phyloP scores from a whole-genome alignment of 2,797 vertebrate genomes.

The Sebastes kiyomatsui region DNA sequence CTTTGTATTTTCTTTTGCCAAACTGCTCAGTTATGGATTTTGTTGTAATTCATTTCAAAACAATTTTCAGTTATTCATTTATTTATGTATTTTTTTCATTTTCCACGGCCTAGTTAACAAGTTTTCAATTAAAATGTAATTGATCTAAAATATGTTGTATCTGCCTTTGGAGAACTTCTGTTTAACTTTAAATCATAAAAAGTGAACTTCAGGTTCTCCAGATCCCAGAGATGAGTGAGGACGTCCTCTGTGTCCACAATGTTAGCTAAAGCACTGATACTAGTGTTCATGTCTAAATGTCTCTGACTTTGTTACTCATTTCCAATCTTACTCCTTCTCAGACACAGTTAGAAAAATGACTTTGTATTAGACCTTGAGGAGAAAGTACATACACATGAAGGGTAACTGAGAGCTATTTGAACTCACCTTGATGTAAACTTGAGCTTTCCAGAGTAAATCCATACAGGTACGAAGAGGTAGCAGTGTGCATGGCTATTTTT shows the following conservation, averaged over 20 bases:
- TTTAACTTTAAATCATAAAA: neutral
- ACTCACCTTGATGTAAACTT: constrained; percentile 64
- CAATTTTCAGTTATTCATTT: neutral
- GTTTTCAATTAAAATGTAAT: neutral
- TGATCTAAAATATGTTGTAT: neutral
- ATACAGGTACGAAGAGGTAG: constrained; percentile 12
- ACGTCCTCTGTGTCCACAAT: neutral
- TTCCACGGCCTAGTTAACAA: neutral
- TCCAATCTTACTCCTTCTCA: neutral
- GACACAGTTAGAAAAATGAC: neutral
- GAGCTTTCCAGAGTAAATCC: constrained; percentile 55
- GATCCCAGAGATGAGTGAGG: neutral
- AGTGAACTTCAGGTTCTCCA: neutral
- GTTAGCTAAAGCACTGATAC: neutral
- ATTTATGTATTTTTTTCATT: neutral
- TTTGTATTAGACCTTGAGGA: neutral
- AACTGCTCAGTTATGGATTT: neutral
- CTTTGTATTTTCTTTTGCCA: neutral
- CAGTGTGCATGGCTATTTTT: constrained; percentile 62
- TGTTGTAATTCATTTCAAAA: neutral
- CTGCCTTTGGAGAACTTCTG: neutral
- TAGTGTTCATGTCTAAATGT: neutral
- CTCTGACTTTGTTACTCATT: neutral
- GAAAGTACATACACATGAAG: neutral
- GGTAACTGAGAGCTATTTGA: neutral